phyloP scores from a whole-genome alignment of 2,113 vertebrate species.

The Sprattus sprattus region DNA sequence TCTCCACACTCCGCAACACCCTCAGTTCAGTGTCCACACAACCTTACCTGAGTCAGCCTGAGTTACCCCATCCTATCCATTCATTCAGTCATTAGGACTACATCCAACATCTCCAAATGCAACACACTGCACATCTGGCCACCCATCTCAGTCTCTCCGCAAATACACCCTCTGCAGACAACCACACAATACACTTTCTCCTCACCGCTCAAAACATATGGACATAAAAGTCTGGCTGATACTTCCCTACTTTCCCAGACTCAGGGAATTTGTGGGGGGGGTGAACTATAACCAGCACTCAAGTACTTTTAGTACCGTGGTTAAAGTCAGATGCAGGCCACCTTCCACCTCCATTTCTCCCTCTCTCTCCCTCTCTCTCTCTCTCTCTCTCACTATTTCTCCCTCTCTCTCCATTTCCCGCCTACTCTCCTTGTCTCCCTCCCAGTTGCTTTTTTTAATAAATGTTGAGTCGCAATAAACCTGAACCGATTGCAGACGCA shows the following conservation, averaged over 20 bases:
- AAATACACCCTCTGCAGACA: neutral
- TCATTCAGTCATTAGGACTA: no score
- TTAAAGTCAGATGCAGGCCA: constrained; percentile 33
- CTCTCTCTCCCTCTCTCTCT: neutral
- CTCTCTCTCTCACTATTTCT: neutral
- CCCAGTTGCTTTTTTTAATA: constrained; percentile 49
- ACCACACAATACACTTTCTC: neutral
- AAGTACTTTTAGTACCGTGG: constrained; percentile 23
- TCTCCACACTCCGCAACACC: neutral
- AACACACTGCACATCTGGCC: neutral
- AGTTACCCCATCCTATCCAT: no score
- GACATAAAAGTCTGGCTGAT: neutral
- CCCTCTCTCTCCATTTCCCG: no score
- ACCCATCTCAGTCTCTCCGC: neutral
- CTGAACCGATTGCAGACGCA: constrained; percentile 43
- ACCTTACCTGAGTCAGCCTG: no score
- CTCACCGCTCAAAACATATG: neutral
- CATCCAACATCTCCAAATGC: neutral
- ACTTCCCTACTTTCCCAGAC: neutral
- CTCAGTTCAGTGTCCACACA: neutral
- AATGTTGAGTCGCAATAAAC: constrained; percentile 49
- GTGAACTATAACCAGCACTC: neutral
- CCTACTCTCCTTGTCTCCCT: constrained; percentile 25
- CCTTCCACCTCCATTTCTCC: constrained; percentile 25
- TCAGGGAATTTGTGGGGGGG: neutral